Evolutionary conservation across 2,888 invertebrate genomes (phyloP), one percentile per base, ranked within the genome.

Genomic region (Polyommatus icarus): DNA sequence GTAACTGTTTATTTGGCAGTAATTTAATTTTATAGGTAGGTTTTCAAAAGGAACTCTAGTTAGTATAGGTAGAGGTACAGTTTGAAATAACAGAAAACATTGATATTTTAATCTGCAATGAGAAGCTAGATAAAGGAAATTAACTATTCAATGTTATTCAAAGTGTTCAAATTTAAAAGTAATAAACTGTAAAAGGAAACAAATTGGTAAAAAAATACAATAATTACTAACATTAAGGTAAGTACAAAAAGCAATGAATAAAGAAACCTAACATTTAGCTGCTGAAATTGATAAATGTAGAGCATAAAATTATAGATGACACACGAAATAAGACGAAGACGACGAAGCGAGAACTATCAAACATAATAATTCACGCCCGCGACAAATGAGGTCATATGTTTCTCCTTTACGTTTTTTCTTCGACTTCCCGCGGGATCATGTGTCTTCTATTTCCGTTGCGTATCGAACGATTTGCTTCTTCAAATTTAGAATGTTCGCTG

Each of bases 361-460:
- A 91, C 87, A 89, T 88, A 91, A 93, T 94, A 92, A 93, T 94
- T 92, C 93, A 85, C 85, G 86, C 87, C 87, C 88, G 86, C 91
- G 92, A 94, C 93, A 94, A 94, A 94, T 93, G 93, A 92, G 93
- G 93, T 94, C 94, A 93, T 94, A 87, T 93, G 94, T 94, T 94
- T 92, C 92, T 90, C 88, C 89, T 93, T 92, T 91, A 90, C 87
- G 88, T 90, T 93, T 94, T 93, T 92, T 91, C 88, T 85, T 83
- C 84, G 85, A 83, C 91, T 93, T 93, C 93, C 93, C 93, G 90
- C 91, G 93, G 91, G 93, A 91, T 93, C 92, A 90, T 92, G 89
- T 92, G 92, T 92, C 92, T 91, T 93, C 94, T 93, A 93, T 94
- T 93, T 93, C 94, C 93, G 93, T 93, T 93, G 86, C 87, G 89